Conservation (phyloP, 1,140 invertebrate species). For the Tetraneura akinire region DNA sequence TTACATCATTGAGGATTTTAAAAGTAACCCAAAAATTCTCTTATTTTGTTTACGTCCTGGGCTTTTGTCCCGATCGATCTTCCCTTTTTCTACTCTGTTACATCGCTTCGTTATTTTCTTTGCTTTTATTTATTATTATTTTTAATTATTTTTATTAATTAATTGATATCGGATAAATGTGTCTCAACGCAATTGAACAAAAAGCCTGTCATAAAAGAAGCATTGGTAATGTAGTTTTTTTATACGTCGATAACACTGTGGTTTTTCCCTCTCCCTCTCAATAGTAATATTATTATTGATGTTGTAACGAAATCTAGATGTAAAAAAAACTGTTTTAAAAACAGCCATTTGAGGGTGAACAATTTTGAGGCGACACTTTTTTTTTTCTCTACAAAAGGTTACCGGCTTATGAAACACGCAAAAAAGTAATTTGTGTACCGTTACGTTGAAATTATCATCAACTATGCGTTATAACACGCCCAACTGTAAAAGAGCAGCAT, state of each 20-base stretch:
- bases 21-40: slow-evolving; percentile 10
- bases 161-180: slow-evolving; percentile 34
- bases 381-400: slow-evolving; percentile 16
- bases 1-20: slow-evolving; percentile 35
- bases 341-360: neutral
- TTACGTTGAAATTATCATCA: slow-evolving; percentile 46
- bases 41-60: slow-evolving; percentile 40
- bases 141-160: slow-evolving; percentile 16
- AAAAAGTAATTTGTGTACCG: slow-evolving; percentile 40
- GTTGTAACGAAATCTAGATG: slow-evolving; percentile 5
- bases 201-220: slow-evolving; percentile 34
- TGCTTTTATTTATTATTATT: slow-evolving; percentile 29
- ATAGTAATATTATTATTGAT: slow-evolving; percentile 16
- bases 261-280: neutral
- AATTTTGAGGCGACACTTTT: slow-evolving; percentile 24
- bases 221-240: neutral
- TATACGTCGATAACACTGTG: neutral
- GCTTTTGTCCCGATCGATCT: slow-evolving; percentile 40
- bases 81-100: neutral
- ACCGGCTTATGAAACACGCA: slow-evolving; percentile 31
- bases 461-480: slow-evolving; percentile 27
- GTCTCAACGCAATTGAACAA: slow-evolving; percentile 26
- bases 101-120: neutral
- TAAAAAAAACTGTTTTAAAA: slow-evolving; percentile 22
- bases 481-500: slow-evolving; percentile 1